Evolutionary conservation across 2,888 invertebrate genomes (phyloP).

Genomic region (Caenorhabditis sp.): DNA sequence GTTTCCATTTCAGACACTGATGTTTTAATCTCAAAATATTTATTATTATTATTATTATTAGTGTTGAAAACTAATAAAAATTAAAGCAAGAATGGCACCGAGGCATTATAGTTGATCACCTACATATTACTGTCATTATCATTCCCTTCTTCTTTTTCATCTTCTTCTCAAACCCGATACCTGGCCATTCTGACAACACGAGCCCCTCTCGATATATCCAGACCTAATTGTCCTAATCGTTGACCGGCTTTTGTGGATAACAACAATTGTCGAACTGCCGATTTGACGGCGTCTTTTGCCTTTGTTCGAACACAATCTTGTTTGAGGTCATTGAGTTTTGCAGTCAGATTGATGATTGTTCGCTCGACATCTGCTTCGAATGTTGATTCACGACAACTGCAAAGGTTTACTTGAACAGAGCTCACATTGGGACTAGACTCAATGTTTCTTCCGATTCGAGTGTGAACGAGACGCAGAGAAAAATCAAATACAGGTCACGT

Average conservation of each 20-base stretch:
- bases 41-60: no score
- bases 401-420: constrained; percentile 1
- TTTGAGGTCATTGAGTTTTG: constrained; percentile 53
- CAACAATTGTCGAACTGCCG: constrained; percentile 31
- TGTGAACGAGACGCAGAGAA: no score
- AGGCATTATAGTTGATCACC: neutral
- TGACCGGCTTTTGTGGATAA: constrained; percentile 19
- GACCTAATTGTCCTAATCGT: constrained; percentile 33
- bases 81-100: neutral
- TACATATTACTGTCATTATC: neutral
- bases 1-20: no score
- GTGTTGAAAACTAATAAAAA: no score
- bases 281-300: constrained; percentile 52
- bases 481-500: no score
- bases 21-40: no score
- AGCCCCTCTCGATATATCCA: constrained; percentile 47
- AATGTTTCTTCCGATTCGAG: neutral
- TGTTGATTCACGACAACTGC: constrained; percentile 54
- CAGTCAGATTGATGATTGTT: constrained; percentile 51
- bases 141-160: neutral
- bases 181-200: constrained; percentile 37
- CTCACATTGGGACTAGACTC: neutral
- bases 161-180: constrained; percentile 13
- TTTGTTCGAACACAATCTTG: constrained; percentile 48
- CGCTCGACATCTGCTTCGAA: constrained; percentile 49